phyloP scores from a whole-genome alignment of 2,797 vertebrate species.

The Platalea minor region DNA sequence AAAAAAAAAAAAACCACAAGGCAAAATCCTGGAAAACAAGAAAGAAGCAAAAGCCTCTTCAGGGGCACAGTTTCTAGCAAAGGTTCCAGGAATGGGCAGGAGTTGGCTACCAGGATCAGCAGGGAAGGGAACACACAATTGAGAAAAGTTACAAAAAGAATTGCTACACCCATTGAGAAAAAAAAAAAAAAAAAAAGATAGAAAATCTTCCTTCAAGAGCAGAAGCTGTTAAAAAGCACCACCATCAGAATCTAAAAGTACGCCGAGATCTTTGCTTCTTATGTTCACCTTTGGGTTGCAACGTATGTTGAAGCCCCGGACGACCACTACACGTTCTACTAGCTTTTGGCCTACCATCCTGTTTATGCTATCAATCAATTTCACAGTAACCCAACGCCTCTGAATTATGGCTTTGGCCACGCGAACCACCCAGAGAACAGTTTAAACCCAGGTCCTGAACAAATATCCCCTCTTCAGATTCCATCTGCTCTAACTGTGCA shows the following conservation, averaged over 20 bases:
- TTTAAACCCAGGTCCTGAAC: not conserved
- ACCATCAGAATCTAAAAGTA: not conserved
- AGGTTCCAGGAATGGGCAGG: not conserved
- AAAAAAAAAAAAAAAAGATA: not conserved
- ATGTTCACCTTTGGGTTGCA: not conserved
- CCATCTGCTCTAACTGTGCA: not conserved
- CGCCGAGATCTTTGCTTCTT: not conserved
- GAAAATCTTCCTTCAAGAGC: not conserved
- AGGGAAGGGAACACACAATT: rapidly evolving
- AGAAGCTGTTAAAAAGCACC: not conserved
- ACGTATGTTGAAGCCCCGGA: too few species aligned
- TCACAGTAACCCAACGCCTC: not conserved
- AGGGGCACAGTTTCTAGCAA: not conserved
- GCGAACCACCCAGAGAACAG: not conserved
- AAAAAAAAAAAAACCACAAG: not conserved
- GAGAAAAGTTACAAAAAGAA: not conserved
- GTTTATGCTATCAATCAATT: not conserved
- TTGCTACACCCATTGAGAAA: not conserved
- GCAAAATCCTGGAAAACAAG: not conserved
- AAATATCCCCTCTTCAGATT: not conserved
- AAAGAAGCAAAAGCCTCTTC: not conserved
- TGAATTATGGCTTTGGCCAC: not conserved
- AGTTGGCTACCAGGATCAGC: not conserved
- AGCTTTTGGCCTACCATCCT: not conserved
- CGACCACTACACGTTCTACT: not conserved